Percentiles rank a stretch among this genome's conserved stretches.
Conservation (phyloP, 1,140 invertebrate species). For the Planococcus citri region DNA sequence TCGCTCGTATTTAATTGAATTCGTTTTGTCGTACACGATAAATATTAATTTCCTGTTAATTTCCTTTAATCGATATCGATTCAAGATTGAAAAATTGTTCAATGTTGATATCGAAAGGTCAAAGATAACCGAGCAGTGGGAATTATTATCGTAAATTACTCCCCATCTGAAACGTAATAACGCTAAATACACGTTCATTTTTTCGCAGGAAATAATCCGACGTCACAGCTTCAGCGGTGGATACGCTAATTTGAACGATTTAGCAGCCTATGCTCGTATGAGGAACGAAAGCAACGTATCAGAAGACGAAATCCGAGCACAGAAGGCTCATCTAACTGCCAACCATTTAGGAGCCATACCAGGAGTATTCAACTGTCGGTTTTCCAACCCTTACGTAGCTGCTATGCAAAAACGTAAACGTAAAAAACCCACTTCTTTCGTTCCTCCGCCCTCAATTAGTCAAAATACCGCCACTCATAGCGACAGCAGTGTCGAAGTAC, state of each 20-base stretch:
- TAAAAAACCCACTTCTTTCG: constrained; percentile 76
- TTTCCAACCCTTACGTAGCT: constrained; percentile 51
- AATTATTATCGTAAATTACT: too few species aligned
- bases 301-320: background rate
- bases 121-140: too few species aligned
- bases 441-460: constrained; percentile 53
- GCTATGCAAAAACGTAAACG: constrained; percentile 61
- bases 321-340: background rate
- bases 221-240: constrained; percentile 28
- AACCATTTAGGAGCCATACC: constrained; percentile 44
- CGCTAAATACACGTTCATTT: too few species aligned
- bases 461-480: constrained; percentile 10
- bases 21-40: too few species aligned
- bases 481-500: background rate
- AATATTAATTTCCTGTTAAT: too few species aligned
- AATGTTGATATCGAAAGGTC: too few species aligned
- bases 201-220: constrained; percentile 25
- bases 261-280: constrained; percentile 1
- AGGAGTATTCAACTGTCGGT: constrained; percentile 78
- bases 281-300: background rate
- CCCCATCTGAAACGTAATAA: too few species aligned
- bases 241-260: constrained; percentile 20
- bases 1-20: too few species aligned
- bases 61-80: too few species aligned
- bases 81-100: too few species aligned